A percentile compares a stretch with the other conserved stretches of the same genome.
Conservation (phyloP, 2,113 vertebrate genomes). For the Indicator indicator region DNA sequence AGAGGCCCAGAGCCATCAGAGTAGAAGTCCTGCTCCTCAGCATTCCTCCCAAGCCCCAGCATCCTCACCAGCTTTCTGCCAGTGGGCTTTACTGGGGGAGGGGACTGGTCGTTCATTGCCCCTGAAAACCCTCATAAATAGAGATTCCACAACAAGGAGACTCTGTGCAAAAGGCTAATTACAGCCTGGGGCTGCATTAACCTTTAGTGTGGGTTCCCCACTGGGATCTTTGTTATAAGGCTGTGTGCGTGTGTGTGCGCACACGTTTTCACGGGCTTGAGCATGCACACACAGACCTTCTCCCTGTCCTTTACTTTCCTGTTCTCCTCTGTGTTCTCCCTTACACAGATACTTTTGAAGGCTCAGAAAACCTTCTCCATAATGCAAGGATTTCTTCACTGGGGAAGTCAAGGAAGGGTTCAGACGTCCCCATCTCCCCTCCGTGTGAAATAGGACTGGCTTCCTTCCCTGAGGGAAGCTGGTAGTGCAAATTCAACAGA, state of each 20-base stretch:
- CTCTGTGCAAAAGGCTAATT: conserved; percentile 71
- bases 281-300: conserved; percentile 8
- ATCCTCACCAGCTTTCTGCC: neutral
- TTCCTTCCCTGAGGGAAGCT: neutral
- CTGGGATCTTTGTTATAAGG: conserved; percentile 34
- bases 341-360: neutral
- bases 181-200: conserved; percentile 72
- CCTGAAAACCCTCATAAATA: conserved; percentile 59
- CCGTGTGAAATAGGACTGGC: neutral
- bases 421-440: neutral
- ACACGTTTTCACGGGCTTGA: neutral
- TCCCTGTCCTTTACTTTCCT: conserved; percentile 7
- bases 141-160: conserved; percentile 69
- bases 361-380: neutral
- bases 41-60: neutral
- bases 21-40: neutral
- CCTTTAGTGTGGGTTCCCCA: conserved; percentile 64
- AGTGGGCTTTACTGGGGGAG: conserved; percentile 28
- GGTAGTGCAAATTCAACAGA: neutral
- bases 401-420: neutral
- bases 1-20: neutral
- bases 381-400: neutral
- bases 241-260: neutral
- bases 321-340: neutral
- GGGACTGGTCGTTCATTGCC: conserved; percentile 8